Conservation (phyloP, 2,888 invertebrate species). For the Catocala nupta region DNA sequence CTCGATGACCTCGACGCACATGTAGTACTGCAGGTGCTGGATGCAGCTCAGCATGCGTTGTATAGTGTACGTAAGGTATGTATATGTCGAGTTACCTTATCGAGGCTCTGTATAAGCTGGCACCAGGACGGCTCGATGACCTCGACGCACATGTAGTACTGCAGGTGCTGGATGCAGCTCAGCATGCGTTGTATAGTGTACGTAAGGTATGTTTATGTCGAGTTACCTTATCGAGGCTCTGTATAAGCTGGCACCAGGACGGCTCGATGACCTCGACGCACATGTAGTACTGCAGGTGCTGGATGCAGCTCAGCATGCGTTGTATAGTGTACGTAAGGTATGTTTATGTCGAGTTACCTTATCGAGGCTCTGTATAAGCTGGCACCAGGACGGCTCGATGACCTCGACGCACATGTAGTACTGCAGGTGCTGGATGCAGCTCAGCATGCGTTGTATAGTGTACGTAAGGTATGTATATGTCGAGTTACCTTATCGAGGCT, state of each 20-base stretch:
- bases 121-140: constrained; percentile 99
- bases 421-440: constrained; percentile 98
- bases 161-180: constrained; percentile 97
- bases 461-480: too few relatives aligned
- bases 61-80: too few relatives aligned
- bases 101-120: constrained; percentile 94
- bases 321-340: too few relatives aligned
- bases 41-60: constrained; percentile 98
- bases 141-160: constrained; percentile 99
- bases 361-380: constrained; percentile 94
- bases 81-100: constrained; percentile 87
- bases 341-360: constrained; percentile 85
- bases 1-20: constrained; percentile 99
- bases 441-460: constrained; percentile 99
- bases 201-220: too few relatives aligned
- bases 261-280: constrained; percentile 99
- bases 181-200: constrained; percentile 99
- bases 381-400: constrained; percentile 98
- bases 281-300: constrained; percentile 99
- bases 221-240: constrained; percentile 93
- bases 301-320: constrained; percentile 98
- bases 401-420: constrained; percentile 99
- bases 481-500: constrained; percentile 92
- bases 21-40: constrained; percentile 98
- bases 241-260: constrained; percentile 96